phyloP scores from a whole-genome alignment of 2,888 invertebrate genomes.

The Pristionchus mayeri region DNA sequence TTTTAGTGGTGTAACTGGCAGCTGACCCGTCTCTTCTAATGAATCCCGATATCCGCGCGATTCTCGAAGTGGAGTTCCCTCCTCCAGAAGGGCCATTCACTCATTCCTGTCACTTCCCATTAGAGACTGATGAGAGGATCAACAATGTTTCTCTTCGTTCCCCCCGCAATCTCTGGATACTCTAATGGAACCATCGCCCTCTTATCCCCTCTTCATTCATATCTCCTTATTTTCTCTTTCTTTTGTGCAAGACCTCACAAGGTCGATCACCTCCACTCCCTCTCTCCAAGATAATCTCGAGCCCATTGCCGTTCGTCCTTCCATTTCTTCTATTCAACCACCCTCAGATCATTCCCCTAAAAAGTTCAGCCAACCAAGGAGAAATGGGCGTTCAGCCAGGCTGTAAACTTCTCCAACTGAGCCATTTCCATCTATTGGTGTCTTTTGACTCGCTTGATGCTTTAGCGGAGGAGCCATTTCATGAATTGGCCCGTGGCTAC shows the following conservation, averaged over 20 bases:
- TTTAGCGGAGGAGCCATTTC: background rate
- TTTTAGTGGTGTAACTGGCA: constrained; percentile 34
- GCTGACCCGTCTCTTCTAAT: constrained; percentile 7
- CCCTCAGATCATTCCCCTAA: background rate
- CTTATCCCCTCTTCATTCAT: background rate
- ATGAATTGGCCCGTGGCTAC: constrained; percentile 16
- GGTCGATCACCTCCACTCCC: constrained; percentile 4
- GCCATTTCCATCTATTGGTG: background rate
- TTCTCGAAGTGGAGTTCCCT: background rate
- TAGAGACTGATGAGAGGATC: no score
- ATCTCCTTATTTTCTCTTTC: constrained; percentile 40
- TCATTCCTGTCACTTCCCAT: background rate
- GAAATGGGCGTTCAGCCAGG: constrained; percentile 14
- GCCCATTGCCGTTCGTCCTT: background rate
- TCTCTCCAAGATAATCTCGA: background rate
- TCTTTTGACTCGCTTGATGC: background rate
- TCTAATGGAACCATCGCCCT: background rate
- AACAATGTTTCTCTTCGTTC: background rate
- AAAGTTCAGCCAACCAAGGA: background rate
- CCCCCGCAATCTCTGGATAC: background rate
- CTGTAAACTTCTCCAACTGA: background rate
- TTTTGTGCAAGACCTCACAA: constrained; percentile 35
- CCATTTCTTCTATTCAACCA: background rate
- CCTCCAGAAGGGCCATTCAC: no score
- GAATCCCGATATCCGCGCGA: background rate